phyloP scores from a whole-genome alignment of 2,797 vertebrate genomes.

The Thripadectes ignobilis region DNA sequence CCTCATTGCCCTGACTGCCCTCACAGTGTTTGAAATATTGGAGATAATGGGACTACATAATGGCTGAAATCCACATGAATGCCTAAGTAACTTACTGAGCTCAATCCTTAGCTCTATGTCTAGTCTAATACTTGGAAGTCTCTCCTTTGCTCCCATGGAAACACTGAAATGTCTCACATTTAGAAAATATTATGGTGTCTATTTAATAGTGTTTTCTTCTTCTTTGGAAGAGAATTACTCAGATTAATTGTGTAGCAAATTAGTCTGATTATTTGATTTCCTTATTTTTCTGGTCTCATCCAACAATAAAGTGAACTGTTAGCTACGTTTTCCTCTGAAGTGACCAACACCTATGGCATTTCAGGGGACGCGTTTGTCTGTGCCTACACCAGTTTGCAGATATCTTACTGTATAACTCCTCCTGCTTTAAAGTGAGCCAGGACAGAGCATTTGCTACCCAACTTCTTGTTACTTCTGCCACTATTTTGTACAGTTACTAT shows the following conservation, averaged over 20 bases:
- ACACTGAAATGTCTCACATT: background rate
- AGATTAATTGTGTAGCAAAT: background rate
- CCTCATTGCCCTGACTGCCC: background rate
- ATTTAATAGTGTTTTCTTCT: background rate
- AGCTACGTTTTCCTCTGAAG: background rate
- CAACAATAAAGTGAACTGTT: background rate
- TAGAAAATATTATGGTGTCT: background rate
- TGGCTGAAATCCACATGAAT: background rate
- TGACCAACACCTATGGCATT: background rate
- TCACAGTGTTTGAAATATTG: background rate
- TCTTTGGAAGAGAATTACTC: background rate
- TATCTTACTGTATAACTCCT: background rate
- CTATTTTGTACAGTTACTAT: background rate
- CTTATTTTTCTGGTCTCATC: background rate
- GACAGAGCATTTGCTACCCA: background rate
- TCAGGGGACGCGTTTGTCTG: background rate
- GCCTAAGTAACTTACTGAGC: background rate
- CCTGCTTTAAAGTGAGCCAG: background rate
- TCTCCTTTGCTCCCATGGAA: background rate
- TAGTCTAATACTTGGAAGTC: background rate
- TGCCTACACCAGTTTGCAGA: background rate
- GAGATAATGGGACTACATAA: background rate
- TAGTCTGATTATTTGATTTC: background rate
- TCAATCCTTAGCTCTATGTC: background rate
- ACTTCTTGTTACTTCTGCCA: background rate